A percentile compares a stretch with the other conserved stretches of the same genome.
These are phyloP conservation scores for Peucedramus taeniatus DNA, from an alignment of 2,113 vertebrate genomes.

Conservation along the genomic window DNA sequence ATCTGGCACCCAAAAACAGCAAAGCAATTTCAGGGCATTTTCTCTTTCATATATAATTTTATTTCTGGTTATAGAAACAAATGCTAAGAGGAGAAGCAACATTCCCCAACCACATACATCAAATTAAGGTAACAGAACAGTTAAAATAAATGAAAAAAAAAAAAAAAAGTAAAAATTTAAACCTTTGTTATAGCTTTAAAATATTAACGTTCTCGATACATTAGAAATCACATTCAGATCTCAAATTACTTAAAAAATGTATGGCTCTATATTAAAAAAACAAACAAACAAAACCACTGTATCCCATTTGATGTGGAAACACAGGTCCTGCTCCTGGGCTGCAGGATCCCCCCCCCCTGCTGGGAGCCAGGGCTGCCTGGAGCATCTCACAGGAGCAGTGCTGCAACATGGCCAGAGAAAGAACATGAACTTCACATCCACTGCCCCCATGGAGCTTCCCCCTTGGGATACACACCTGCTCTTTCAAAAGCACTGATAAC, in stretches of 20 bases:
- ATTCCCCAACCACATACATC: conserved; percentile 74
- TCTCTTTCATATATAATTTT: conserved; percentile 78
- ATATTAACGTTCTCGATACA: conserved; percentile 74
- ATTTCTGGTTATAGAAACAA: conserved; percentile 82
- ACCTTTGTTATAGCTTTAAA: conserved; percentile 80
- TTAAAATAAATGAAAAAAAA: conserved; percentile 72
- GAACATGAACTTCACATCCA: background rate
- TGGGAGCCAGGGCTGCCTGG: background rate
- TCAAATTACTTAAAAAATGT: conserved; percentile 69
- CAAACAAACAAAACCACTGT: conserved; percentile 61
- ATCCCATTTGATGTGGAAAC: conserved; percentile 58
- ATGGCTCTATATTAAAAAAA: conserved; percentile 69
- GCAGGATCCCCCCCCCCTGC: background rate
- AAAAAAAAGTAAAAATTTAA: conserved; percentile 69
- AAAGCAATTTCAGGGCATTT: background rate
- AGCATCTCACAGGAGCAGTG: background rate
- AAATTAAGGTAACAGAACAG: conserved; percentile 74
- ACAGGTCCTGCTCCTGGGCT: background rate
- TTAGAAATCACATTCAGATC: conserved; percentile 79
- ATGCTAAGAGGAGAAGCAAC: conserved; percentile 74
- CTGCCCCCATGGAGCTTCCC: background rate
- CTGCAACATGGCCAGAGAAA: background rate
- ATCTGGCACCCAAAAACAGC: background rate
- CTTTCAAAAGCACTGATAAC: conserved; percentile 60
- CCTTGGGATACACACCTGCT: conserved; percentile 45